Percentiles rank a stretch among this genome's conserved stretches.
phyloP scores from a whole-genome alignment of 2,797 vertebrate genomes.

The Sebastes cheni region DNA sequence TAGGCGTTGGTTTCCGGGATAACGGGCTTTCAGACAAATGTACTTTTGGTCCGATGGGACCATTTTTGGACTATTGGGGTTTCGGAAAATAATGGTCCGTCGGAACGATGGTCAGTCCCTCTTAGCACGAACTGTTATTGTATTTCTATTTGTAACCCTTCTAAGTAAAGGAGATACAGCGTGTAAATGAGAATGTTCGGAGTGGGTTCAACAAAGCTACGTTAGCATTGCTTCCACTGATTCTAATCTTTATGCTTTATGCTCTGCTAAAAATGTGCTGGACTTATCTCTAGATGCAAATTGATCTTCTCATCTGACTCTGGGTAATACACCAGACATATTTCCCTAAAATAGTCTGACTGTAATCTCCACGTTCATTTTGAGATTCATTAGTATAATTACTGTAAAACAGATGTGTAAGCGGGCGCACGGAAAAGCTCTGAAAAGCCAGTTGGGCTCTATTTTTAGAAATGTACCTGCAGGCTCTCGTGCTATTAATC shows the following conservation, averaged over 20 bases:
- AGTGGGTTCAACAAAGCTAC: background rate
- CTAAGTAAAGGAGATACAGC: background rate
- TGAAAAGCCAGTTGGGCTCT: background rate
- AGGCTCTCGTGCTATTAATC: constrained; percentile 33
- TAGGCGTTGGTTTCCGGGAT: too few species aligned
- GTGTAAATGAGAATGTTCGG: background rate
- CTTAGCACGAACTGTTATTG: background rate
- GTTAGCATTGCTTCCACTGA: background rate
- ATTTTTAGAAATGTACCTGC: constrained; percentile 13
- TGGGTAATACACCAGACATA: background rate
- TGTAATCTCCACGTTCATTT: background rate
- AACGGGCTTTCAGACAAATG: background rate
- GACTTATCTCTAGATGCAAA: background rate
- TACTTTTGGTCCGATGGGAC: too few species aligned
- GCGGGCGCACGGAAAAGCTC: background rate
- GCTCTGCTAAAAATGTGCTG: background rate
- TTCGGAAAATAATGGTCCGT: background rate
- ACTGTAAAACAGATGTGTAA: background rate
- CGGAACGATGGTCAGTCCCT: background rate
- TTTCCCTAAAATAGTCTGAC: background rate
- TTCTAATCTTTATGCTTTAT: background rate
- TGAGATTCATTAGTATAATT: background rate
- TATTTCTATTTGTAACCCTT: background rate
- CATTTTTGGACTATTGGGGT: accelerated
- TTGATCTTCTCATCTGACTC: background rate